Base-by-base conservation (phyloP, 1,140 invertebrate species). In the Steinernema feltiae region DNA sequence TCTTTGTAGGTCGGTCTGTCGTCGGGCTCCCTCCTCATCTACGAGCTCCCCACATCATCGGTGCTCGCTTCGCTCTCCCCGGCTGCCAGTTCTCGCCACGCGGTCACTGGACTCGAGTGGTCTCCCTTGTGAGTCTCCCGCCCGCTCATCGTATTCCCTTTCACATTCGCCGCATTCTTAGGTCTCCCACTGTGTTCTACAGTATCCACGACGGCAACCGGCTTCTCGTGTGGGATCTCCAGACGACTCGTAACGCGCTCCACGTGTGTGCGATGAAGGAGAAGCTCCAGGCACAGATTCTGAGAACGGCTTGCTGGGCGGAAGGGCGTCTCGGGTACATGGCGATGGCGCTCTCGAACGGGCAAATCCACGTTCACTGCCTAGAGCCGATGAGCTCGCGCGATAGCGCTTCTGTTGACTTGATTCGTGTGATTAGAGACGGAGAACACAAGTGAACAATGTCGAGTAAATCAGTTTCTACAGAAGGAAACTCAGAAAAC, bases 251-350 rank as follows among this genome's bases (percentile, higher is more conserved):
- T 7, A 63, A 63, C 53, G 53, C 53, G 12, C 53, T 63, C 53
- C 53, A 63, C 53, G 24, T 63, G 7, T 63, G 53, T 27, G 53
- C 53, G 24, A 63, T 63, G 53, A 63, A 63, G 53, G 53, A 63
- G 15, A 63, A 15, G 53, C 3, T 63, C 3, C 53, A 27, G 15
- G 53, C 15, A 63, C 7, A 63, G 53, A 27, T 63, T 21, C 53
- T 63, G 12, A 3, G 15, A 3, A 63, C 53, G 3, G 53, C 7
- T 27, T n/a, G 7, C 15, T 63, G 53, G 53, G 24, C 53, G 7
- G 53, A 63, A 17, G 53, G 53, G 53, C 53, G 53, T 3, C 15
- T 63, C 12, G 53, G 53, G 3, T 63, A 63, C 53, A 3, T 63
- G 53, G 53, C 53, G 12, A 17, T 63, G 53, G 53, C 53, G 24